phyloP scores from a whole-genome alignment of 2,888 invertebrate species.

The Mesopsocus fuscifrons region DNA sequence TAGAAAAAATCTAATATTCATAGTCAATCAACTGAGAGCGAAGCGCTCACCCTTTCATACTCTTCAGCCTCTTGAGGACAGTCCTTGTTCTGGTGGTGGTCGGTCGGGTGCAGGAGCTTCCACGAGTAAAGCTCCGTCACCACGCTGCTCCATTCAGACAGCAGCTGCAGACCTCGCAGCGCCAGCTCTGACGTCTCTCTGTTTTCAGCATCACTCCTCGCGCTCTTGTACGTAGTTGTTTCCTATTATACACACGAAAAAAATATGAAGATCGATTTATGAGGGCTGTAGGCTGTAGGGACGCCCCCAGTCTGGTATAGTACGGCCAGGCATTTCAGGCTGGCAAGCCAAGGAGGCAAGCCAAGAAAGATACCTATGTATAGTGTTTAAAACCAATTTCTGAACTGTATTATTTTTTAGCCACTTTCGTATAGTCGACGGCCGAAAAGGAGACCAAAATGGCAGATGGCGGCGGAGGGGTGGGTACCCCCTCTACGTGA shows the following conservation, averaged over 20 bases:
- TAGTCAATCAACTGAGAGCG: too few species aligned
- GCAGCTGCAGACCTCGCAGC: constrained; percentile 73
- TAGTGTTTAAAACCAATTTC: too few species aligned
- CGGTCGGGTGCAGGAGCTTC: constrained; percentile 95
- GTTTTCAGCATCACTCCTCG: constrained; percentile 81
- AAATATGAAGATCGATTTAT: neutral
- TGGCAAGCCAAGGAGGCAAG: too few species aligned
- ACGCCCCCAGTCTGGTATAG: neutral
- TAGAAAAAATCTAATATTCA: too few species aligned
- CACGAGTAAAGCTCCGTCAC: constrained; percentile 94
- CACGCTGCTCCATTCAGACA: constrained; percentile 93
- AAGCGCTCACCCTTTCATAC: constrained; percentile 80
- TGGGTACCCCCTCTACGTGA: too few species aligned
- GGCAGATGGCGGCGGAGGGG: too few species aligned
- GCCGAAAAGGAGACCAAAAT: constrained; percentile 9
- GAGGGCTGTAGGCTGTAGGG: neutral
- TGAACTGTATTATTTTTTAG: too few species aligned
- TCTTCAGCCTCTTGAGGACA: constrained; percentile 95
- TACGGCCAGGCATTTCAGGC: too few species aligned
- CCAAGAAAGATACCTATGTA: neutral
- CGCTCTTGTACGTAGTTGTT: constrained; percentile 85
- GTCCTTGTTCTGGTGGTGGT: constrained; percentile 84
- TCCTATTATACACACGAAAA: too few species aligned
- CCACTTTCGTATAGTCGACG: neutral
- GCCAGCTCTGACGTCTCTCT: constrained; percentile 79